These are phyloP conservation scores for Hypothenemus hampei DNA, from an alignment of 1,140 invertebrate genomes.

Conservation along the genomic window DNA sequence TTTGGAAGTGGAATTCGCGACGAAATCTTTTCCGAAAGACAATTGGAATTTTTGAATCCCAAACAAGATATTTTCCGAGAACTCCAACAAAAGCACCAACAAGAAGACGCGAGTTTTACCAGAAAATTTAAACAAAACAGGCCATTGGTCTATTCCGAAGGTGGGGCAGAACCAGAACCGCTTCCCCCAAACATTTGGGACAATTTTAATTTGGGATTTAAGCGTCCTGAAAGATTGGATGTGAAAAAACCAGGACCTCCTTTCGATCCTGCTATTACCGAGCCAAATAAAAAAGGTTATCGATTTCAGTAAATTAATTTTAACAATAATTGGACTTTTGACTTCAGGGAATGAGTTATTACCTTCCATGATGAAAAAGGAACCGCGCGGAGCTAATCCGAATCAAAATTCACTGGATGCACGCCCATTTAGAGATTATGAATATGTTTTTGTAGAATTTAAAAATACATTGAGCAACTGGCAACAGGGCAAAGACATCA, in stretches of 20 bases:
- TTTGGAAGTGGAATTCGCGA: conserved; percentile 25
- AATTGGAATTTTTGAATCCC: conserved; percentile 7
- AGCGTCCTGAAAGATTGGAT: conserved; percentile 79
- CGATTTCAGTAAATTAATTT: neutral
- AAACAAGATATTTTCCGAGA: conserved; percentile 30
- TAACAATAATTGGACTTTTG: neutral
- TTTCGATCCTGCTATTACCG: conserved; percentile 50
- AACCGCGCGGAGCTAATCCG: conserved; percentile 39
- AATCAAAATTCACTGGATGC: conserved; percentile 30
- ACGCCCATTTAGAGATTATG: conserved; percentile 55
- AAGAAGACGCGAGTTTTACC: conserved; percentile 14
- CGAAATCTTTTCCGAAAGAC: conserved; percentile 25
- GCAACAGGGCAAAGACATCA: conserved; percentile 54
- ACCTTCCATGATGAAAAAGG: conserved; percentile 48
- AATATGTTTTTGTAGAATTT: conserved; percentile 64
- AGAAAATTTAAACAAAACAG: conserved; percentile 15
- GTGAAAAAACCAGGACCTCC: conserved; percentile 92
- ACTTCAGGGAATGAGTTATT: conserved; percentile 15
- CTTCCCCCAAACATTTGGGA: no score
- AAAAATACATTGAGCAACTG: conserved; percentile 53
- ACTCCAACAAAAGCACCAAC: conserved; percentile 32
- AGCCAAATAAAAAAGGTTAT: conserved; percentile 26
- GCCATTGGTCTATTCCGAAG: conserved; percentile 56
- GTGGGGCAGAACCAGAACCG: conserved; percentile 45
- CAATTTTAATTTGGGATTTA: conserved; percentile 65